Conservation (phyloP, 2,113 vertebrate species). For the Actenoides lindsayi region DNA sequence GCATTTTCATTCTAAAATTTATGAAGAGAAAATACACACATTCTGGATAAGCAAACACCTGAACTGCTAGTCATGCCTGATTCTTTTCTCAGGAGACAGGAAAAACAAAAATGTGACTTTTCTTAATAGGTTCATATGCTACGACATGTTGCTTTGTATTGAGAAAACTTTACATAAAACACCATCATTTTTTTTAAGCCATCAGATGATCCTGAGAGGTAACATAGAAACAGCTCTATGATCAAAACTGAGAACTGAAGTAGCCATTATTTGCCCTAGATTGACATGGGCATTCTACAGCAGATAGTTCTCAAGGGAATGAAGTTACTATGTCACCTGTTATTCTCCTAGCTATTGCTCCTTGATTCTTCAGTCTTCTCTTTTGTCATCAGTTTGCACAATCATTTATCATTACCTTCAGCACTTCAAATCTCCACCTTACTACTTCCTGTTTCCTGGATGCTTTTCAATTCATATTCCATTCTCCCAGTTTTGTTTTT, state of each 20-base stretch:
- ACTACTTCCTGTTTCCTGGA: background rate
- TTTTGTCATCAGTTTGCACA: background rate
- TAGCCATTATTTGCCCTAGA: background rate
- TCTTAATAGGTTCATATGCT: background rate
- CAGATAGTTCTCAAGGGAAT: background rate
- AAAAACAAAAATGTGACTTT: background rate
- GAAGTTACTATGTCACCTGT: background rate
- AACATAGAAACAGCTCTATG: background rate
- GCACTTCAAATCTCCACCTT: background rate
- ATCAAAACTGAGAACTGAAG: background rate
- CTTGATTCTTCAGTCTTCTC: background rate
- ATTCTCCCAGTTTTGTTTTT: too few relatives aligned
- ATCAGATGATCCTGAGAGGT: background rate
- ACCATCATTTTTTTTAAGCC: background rate
- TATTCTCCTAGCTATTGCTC: background rate
- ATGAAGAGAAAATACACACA: background rate
- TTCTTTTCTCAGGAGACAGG: background rate
- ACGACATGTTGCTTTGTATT: background rate
- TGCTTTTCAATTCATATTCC: background rate
- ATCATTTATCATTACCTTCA: background rate
- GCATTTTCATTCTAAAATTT: background rate
- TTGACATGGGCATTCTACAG: fast-evolving
- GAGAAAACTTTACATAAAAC: background rate
- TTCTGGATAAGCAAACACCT: background rate
- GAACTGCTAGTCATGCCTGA: background rate